Evolutionary conservation across 2,113 vertebrate species (phyloP).

Genomic region (Taurulus bubalis): DNA sequence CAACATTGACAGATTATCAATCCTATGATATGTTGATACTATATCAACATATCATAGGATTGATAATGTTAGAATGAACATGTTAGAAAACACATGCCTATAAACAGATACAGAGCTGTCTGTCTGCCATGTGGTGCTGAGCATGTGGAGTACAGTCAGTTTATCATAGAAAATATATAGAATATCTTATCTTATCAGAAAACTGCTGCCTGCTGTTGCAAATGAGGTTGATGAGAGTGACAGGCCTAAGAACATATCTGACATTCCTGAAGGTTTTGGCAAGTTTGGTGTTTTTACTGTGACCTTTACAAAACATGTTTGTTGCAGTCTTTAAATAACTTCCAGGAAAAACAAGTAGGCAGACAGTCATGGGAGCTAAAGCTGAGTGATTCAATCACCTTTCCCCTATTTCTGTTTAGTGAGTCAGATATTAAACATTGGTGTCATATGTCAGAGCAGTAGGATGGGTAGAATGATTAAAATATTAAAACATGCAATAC

Average conservation of each 20-base stretch:
- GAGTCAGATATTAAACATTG: conserved; percentile 21
- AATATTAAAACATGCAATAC: background rate
- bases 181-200: background rate
- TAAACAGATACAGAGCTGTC: background rate
- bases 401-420: conserved; percentile 10
- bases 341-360: background rate
- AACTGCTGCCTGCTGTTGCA: background rate
- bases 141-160: background rate
- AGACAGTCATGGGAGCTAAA: background rate
- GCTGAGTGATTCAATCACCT: conserved; percentile 7
- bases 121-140: background rate
- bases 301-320: conserved; percentile 9
- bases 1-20: background rate
- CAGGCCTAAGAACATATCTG: background rate
- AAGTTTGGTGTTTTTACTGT: background rate
- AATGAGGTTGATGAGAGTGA: background rate
- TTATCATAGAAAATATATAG: background rate
- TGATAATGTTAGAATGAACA: background rate
- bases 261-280: conserved; percentile 16
- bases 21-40: conserved; percentile 2
- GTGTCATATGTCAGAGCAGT: background rate
- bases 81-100: background rate
- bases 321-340: conserved; percentile 1
- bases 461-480: background rate
- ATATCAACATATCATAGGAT: too few species aligned